Evolutionary conservation across 2,888 invertebrate species (phyloP), one percentile per base, ranked within the genome.

Genomic region (Emmelina monodactyla): DNA sequence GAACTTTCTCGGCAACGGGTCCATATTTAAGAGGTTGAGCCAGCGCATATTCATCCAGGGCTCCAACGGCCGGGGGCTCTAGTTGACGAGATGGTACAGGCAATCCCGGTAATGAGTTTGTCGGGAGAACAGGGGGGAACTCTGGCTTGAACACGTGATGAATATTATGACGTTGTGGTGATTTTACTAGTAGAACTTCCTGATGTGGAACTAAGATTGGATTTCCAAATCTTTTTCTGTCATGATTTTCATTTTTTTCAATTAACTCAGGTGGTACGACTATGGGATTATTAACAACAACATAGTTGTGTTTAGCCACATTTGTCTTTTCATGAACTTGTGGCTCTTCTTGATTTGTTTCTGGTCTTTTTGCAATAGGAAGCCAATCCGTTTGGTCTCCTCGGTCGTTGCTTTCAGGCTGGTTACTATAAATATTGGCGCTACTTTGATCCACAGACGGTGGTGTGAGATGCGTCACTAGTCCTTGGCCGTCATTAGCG

Each of bases 11-110:
- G 1, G 54, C 47, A 14, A 82, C 82, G 9, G 73, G 51, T 41
- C 76, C 65, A n/a, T 80, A 46, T 32, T 78, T 75, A 22, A 66
- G 58, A 2, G 82, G 61, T 2, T 82, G 80, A 10, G 65, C 56
- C 2, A 72, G 62, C 34, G 56, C 44, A 39, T 60, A 73, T 37
- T 69, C 64, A 41, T 66, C 63, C 2, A 55, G 53, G n/a, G 73
- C 69, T 38, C 65, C 55, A 40, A 62, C 55, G 34, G 53, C 39
- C 2, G 78, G 79, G 22, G 78, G 78, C 39, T 69, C 53, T 10
- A 78, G 51, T 19, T 56, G 51, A 10, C 60, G 57, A 2, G 75
- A 63, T 2, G 73, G 76, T 16, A 63, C 39, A 1, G 61, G 58
- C 13, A 62, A 32, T 14, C 40, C 36, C 7, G 49, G 39, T 22